phyloP scores from a whole-genome alignment of 2,888 invertebrate species.

The Acanthosepion lycidas region DNA sequence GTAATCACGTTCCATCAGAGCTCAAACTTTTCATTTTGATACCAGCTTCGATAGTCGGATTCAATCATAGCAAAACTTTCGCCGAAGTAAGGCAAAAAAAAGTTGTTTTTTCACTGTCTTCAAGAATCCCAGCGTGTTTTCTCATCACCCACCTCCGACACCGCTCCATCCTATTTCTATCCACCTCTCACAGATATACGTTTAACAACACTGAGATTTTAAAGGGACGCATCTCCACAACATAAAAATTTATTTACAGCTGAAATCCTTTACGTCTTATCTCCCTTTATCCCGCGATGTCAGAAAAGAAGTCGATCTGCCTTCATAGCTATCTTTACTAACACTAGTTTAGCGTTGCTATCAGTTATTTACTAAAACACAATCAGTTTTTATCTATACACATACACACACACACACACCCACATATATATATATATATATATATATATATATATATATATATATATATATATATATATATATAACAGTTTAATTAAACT shows the following conservation, averaged over 20 bases:
- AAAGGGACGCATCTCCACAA: neutral
- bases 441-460: too few relatives aligned
- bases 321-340: too few relatives aligned
- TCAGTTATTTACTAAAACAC: too few relatives aligned
- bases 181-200: neutral
- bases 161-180: neutral
- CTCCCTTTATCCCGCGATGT: accelerated
- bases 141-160: neutral
- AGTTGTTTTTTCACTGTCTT: neutral
- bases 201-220: neutral
- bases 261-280: neutral
- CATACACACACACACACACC: too few relatives aligned
- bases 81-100: neutral
- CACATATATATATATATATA: too few relatives aligned
- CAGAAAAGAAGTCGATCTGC: neutral
- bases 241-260: neutral
- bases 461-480: too few relatives aligned
- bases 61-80: neutral
- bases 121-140: neutral
- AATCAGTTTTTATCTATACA: too few relatives aligned
- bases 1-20: neutral
- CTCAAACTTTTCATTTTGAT: neutral
- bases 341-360: too few relatives aligned
- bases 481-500: too few relatives aligned
- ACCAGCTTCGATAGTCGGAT: neutral